Evolutionary conservation across 2,113 vertebrate species (phyloP), one percentile per base, ranked within the genome.

Genomic region (Orycteropus afer): DNA sequence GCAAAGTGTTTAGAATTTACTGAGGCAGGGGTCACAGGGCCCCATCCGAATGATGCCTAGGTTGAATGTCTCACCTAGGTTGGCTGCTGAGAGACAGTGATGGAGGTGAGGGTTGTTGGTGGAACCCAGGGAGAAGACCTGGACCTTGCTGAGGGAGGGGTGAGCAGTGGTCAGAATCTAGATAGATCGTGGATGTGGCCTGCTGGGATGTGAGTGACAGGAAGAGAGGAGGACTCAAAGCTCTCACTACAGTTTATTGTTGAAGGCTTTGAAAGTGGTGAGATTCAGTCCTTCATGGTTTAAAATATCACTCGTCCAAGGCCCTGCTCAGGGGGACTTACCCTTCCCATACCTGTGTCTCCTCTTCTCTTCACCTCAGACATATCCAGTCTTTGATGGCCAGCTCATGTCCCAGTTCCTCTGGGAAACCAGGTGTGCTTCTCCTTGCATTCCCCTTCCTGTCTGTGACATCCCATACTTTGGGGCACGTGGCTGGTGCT

Each of bases 401-500:
- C 86, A 51, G 10, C n/a, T 53, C 45, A 32, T 65, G 74, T 3
- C 45, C 51, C 25, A 37, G 74, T 1, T 32, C n/a, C 47, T 79
- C 14, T 12, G 2, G 20, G 47, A 67, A 65, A 53, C n/a, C 2
- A 40, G 61, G 40, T 2, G 65, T 14, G 2, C 18, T 12, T 7
- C 34, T 57, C 40, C 22, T 13, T 37, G 1, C 9, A 27, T 29
- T 23, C 73, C 61, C n/a, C 55, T 13, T 37, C 55, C 20, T 4
- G 15, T 23, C 25, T 3, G 8, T 22, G 47, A 20, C 32, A 5
- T 49, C 2, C 47, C 59, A 7, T 13, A 27, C 37, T 2, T 14
- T 3, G 20, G 71, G 37, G 20, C 1, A 0, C 2, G 7, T 17
- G 18, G 59, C 51, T 27, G 32, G 27, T 3, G 3, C 17, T 12